Base-by-base conservation (phyloP, 1,140 invertebrate genomes). In the Hetaerina americana region DNA sequence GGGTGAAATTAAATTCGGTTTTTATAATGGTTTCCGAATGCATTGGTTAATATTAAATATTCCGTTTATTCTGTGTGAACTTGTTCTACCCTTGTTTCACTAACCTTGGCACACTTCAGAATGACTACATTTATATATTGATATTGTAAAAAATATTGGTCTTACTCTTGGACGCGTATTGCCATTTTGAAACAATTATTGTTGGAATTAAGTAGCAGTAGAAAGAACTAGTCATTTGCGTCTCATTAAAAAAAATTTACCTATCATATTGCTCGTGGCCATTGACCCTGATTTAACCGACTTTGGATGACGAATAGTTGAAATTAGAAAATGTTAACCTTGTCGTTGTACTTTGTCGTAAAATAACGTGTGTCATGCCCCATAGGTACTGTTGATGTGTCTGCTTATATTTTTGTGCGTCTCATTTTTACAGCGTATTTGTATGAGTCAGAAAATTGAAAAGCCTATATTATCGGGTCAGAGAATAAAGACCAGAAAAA, bases 401-500 rank as follows among this genome's bases (percentile, higher is more conserved):
- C 24, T 25, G 6, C 26, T 82, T 80, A 81, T 76, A 77, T 76
- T n/a, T n/a, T n/a, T n/a, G n/a, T n/a, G n/a, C n/a, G n/a, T n/a
- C 87, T 80, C 80, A 80, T 79, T 88, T 92, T 76, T 86, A 93
- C 90, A 90, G 90, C 90, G 88, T 90, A 92, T 89, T 96, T 97
- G 94, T 95, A 98, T 98, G 96, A 97, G 93, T 97, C 95, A 97
- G 89, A 97, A 97, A 93, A 92, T 91, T 90, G 95, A 97, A 95
- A 96, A 97, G 93, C 95, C 95, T 90, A 92, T 95, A 89, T 88
- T 98, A 90, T 96, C 95, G 89, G 96, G 96, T 93, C 95, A 97
- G 90, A 94, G 95, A 86, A 97, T 98, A 88, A 98, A 98, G 92
- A 97, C 96, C 92, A 93, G 96, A 91, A 98, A 98, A 94, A 97